Base-by-base conservation (phyloP, 1,140 invertebrate species). In the Asbolus verrucosus region DNA sequence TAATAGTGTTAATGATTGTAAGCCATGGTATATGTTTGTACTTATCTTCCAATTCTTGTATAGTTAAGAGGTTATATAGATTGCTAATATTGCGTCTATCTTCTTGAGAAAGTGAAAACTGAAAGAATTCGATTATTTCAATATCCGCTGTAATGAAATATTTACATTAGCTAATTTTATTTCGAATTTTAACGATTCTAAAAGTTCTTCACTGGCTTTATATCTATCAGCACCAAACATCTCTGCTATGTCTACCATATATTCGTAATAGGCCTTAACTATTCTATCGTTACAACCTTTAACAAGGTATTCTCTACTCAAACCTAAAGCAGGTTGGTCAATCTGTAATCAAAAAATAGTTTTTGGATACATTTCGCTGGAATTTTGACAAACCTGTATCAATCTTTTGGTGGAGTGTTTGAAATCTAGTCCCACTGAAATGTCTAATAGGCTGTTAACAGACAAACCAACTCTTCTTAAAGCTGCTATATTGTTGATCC, bases 101-200 rank as follows among this genome's bases (percentile, higher is more conserved):
- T 41, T 68, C 66, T 68, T 68, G 41, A 5, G 66, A 33, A 38
- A 68, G 24, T 6, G 46, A 68, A 60, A 60, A 50, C 66, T 68
- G n/a, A 39, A 31, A 65, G 1, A 1, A 15, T 2, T 3, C 6
- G 15, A 8, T 65, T 27, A 41, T 14, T 70, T 30, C 21, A 54
- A 19, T 13, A 18, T 18, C 14, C 6, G 9, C 0, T 18, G 33
- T 69, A 3, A 9, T 5, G 15, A 27, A 18, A 41, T 36, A n/a
- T 19, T 65, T 84, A 94, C 93, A 77, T 95, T 95, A 5, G 94
- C 94, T 36, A 98, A 84, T 67, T 89, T 85, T 18, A 94, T 94
- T 84, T 98, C 96, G 75, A 98, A 97, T 16, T 91, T 83, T 1
- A 98, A 84, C 0, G 94, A 92, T 41, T 93, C 89, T n/a, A 84